Evolutionary conservation across 1,140 invertebrate species (phyloP).

Genomic region (Dendrolimus punctatus): DNA sequence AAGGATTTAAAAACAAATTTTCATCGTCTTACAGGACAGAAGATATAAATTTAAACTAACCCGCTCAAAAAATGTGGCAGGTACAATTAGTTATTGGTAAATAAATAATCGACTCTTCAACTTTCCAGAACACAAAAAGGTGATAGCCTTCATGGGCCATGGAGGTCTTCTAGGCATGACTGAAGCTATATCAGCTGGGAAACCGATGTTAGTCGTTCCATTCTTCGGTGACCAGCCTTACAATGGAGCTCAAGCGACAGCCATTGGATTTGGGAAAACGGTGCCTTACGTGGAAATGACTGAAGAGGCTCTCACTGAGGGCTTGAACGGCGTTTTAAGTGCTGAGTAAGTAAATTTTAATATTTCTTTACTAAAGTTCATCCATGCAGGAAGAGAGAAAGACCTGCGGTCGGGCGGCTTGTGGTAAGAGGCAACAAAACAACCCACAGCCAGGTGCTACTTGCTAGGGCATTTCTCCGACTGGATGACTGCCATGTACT

Average conservation of each 20-base stretch:
- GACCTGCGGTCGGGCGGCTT: no score
- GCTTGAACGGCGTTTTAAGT: slow-evolving; percentile 51
- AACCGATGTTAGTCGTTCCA: slow-evolving; percentile 77
- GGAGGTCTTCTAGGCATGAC: slow-evolving; percentile 78
- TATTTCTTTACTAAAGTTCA: no score
- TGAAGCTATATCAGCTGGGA: slow-evolving; percentile 76
- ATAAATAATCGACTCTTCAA: background rate
- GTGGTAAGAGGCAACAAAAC: no score
- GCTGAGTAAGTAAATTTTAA: slow-evolving; percentile 53
- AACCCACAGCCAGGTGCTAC: no score
- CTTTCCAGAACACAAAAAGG: slow-evolving; percentile 75
- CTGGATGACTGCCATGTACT: no score
- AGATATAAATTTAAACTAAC: no score
- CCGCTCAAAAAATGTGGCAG: no score
- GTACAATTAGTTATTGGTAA: background rate
- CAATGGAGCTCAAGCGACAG: slow-evolving; percentile 61
- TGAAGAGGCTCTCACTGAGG: slow-evolving; percentile 48
- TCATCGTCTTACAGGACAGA: no score
- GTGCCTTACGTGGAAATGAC: slow-evolving; percentile 46
- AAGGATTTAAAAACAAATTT: no score
- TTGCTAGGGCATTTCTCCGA: no score
- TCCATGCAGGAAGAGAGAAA: no score
- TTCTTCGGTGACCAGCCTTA: slow-evolving; percentile 75
- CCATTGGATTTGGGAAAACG: slow-evolving; percentile 44
- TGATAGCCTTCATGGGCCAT: slow-evolving; percentile 77